A percentile compares a stretch with the other conserved stretches of the same genome.
Conservation (phyloP, 2,113 vertebrate species). For the Reinhardtius hippoglossoides region DNA sequence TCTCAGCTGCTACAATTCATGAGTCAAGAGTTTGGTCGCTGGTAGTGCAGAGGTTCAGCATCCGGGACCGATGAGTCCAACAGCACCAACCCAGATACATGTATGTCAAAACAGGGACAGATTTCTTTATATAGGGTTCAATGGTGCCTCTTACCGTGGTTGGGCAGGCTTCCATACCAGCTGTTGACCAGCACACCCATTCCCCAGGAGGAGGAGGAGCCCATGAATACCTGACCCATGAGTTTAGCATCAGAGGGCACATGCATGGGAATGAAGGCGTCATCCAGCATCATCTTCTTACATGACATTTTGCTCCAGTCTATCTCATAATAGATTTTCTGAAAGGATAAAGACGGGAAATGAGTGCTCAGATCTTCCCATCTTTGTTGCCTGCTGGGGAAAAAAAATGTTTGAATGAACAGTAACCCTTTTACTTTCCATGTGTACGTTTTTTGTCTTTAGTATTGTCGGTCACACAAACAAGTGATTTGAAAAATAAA, state of each 20-base stretch:
- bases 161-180: constrained; percentile 47
- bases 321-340: constrained; percentile 59
- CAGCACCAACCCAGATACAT: background rate
- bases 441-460: no score
- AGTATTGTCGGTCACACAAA: no score
- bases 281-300: constrained; percentile 42
- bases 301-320: constrained; percentile 48
- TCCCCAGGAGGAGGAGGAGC: constrained; percentile 62
- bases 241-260: constrained; percentile 48
- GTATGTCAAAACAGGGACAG: background rate
- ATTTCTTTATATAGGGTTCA: background rate
- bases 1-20: no score
- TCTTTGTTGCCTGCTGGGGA: no score
- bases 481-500: no score
- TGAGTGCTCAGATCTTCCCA: background rate
- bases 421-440: no score
- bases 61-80: no score
- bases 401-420: no score
- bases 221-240: constrained; percentile 44
- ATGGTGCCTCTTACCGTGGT: constrained; percentile 32
- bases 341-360: background rate
- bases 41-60: no score
- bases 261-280: constrained; percentile 41
- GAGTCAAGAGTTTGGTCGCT: no score
- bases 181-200: constrained; percentile 64